Base-by-base conservation (phyloP, 2,113 vertebrate species). In the Hucho hucho region DNA sequence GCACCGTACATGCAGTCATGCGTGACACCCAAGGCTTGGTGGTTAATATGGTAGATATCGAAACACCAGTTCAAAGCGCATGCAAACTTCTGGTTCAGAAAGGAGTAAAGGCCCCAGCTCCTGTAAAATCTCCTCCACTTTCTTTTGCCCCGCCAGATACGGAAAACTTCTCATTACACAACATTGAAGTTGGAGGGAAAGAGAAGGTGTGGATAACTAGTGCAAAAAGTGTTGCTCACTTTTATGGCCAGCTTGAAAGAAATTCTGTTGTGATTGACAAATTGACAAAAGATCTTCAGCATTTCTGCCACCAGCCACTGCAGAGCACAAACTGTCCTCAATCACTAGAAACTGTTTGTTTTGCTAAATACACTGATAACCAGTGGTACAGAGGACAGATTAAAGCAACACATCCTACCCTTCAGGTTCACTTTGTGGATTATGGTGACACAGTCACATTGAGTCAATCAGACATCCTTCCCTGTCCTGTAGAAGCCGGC, bases 191-290 rank as follows among this genome's bases (percentile, higher is more conserved):
- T 6, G 95, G 94, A 24, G 92, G 81, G 4, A 93, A 94, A 77
- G 95, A 95, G 64, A 84, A 89, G 0, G 75, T 97, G 66, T 93
- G 78, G 72, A 4, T 98, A 80, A 96, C 94, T 0, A 91, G 91
- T 1, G 86, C 94, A 20, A 88, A 93, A 7, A 88, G 84, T 78
- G 93, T 95, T 0, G 80, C 84, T 84, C 85, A 79, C 0, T 98
- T 98, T 92, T 97, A 95, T 85, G 96, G 95, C 77, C 96, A 97
- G 0, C 90, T 98, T 22, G 83, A 89, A 64, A 94, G 90, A 86
- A 94, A 94, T 83, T 70, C 75, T 2, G 68, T 61, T 81, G 78
- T 86, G 16, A 85, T 96, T 20, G 86, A 90, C 0, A 83, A 92
- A 82, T 77, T 97, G 28, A 86, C 83, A 0, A 20, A 79, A 59